Evolutionary conservation across 1,140 invertebrate genomes (phyloP), one percentile per base, ranked within the genome.

Genomic region (Drosophila melanica): DNA sequence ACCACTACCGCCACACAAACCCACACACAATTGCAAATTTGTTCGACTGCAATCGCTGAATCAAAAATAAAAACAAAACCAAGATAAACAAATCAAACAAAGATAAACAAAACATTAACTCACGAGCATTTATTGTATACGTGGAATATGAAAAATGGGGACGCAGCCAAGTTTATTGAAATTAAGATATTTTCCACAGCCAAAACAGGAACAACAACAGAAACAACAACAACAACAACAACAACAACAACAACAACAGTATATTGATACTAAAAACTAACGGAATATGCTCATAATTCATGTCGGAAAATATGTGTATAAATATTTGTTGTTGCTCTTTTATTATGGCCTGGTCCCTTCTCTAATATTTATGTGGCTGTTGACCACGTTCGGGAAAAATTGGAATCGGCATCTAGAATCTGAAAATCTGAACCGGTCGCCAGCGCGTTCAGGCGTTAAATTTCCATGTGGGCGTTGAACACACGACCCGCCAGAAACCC

Each of bases 391-490:
- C 48, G 30, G 67, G 54, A 48, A 51, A 85, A 45, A 58, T 50
- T 45, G 41, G 42, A 18, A 68, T 59, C 55, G 57, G 48, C 33
- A 66, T 66, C 69, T 57, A 60, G 55, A 67, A 54, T 73, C 60
- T 65, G 18, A 42, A 42, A 47, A 70, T 67, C 63, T 53, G 64
- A 73, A 73, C 70, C 70, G 70, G 70, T 73, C 45, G 70, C 48
- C 55, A 77, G 75, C 82, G 81, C 79, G 74, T 81, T 85, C 62
- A 78, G 78, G 82, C 81, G 82, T 87, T 78, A 81, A 85, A 81
- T 87, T 85, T 87, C 75, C 82, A 85, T 81, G 78, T 86, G 78
- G 82, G 75, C 70, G 74, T 73, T 12, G n/a, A 35, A 66, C 51
- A 45, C 48, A 54, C 50, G 59, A 70, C 42, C 42, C 41, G 35